phyloP scores from a whole-genome alignment of 2,113 vertebrate genomes.

The Indicator indicator region DNA sequence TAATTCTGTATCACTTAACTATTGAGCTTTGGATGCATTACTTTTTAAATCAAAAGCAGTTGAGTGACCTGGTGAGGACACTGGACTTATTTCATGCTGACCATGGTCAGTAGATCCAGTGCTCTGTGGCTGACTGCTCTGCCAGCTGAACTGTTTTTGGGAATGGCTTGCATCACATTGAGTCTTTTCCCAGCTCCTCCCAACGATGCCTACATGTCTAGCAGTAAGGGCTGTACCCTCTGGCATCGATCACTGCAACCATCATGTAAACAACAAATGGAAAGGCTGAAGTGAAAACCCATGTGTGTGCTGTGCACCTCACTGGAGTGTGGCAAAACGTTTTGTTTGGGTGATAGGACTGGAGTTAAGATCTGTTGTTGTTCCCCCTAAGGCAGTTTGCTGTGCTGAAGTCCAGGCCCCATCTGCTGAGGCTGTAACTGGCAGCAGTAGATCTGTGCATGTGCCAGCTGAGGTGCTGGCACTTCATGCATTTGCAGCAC shows the following conservation, averaged over 20 bases:
- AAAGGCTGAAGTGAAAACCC: neutral
- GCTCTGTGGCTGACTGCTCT: neutral
- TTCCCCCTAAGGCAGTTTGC: neutral
- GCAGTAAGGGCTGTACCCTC: neutral
- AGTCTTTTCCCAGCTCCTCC: neutral
- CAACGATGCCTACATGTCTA: rapidly evolving
- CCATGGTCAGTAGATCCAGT: neutral
- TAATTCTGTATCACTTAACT: neutral
- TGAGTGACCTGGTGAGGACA: neutral
- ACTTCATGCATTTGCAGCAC: rapidly evolving
- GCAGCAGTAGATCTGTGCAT: rapidly evolving
- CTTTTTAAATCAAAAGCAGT: neutral
- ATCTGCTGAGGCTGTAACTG: neutral
- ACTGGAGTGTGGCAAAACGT: neutral
- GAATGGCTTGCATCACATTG: rapidly evolving
- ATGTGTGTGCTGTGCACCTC: too few species aligned
- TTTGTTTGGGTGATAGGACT: neutral
- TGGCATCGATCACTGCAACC: neutral
- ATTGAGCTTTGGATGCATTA: neutral
- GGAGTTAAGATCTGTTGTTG: neutral
- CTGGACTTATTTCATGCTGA: neutral
- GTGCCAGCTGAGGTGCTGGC: neutral
- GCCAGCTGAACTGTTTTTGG: neutral
- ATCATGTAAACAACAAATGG: neutral
- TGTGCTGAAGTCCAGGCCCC: neutral